These are phyloP conservation scores for Agapornis canus DNA, from an alignment of 2,797 vertebrate genomes.

Conservation along the genomic window DNA sequence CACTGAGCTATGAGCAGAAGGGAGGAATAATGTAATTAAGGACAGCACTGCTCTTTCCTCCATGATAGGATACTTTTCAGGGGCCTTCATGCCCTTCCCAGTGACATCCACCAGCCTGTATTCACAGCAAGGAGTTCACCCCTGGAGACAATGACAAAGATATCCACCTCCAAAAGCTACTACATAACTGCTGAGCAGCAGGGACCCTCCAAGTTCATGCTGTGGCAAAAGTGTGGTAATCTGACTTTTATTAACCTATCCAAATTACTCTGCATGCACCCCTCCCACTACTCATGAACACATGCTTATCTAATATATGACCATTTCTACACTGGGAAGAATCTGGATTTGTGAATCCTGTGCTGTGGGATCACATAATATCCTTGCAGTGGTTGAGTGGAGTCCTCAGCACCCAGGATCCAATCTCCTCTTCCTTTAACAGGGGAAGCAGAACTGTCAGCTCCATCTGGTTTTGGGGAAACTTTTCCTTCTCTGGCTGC, in stretches of 20 bases:
- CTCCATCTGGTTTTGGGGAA: neutral
- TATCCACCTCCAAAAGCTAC: neutral
- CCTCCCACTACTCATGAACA: neutral
- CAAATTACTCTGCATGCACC: neutral
- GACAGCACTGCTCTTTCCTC: rapidly evolving
- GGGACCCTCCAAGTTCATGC: neutral
- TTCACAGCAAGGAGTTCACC: neutral
- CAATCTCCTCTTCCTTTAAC: neutral
- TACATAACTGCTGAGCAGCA: neutral
- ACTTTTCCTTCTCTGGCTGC: neutral
- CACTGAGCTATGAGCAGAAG: neutral
- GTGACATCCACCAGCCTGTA: neutral
- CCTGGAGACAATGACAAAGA: neutral
- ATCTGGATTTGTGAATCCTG: neutral
- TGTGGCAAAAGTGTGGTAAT: neutral
- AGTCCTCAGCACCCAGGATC: neutral
- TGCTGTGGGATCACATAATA: neutral
- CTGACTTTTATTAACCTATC: neutral
- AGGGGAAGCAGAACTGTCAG: neutral
- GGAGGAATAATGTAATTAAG: neutral
- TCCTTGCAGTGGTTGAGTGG: neutral
- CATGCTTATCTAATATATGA: neutral
- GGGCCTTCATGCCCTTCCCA: neutral
- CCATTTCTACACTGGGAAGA: neutral
- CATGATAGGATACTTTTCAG: neutral